These are phyloP conservation scores for Orycteropus afer DNA, from an alignment of 2,113 vertebrate genomes.

Conservation along the genomic window DNA sequence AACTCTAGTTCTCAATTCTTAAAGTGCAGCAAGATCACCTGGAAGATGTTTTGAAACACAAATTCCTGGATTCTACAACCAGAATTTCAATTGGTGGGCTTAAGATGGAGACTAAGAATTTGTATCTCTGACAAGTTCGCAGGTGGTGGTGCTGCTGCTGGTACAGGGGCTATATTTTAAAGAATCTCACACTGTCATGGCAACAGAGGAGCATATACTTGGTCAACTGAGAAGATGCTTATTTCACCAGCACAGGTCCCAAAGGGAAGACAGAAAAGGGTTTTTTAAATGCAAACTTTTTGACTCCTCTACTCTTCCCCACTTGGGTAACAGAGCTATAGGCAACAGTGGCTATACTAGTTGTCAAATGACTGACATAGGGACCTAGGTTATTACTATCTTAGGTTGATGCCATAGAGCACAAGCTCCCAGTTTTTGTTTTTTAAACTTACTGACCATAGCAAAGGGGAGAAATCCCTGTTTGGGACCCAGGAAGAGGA, in stretches of 20 bases:
- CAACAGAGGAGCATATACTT: not conserved
- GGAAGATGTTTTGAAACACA: conserved; percentile 40
- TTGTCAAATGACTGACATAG: not conserved
- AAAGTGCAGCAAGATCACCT: not conserved
- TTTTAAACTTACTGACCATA: not conserved
- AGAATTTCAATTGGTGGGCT: not conserved
- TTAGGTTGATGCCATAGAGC: not conserved
- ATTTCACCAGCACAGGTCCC: conserved; percentile 19
- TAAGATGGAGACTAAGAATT: not conserved
- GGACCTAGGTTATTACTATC: not conserved
- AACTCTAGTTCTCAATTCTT: conserved; percentile 4
- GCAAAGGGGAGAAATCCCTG: not conserved
- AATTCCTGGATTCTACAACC: not conserved
- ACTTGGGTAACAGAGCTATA: not conserved
- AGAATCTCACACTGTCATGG: not conserved
- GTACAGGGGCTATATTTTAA: not conserved
- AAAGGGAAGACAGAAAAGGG: not conserved
- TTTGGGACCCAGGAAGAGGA: not conserved
- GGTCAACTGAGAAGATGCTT: not conserved
- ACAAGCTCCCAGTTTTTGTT: not conserved
- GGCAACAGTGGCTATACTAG: not conserved
- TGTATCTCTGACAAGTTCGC: conserved; percentile 24
- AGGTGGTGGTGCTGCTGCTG: not conserved
- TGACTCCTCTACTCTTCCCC: not conserved
- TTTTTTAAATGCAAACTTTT: conserved; percentile 6